Base-by-base conservation (phyloP, 1,140 invertebrate genomes). In the Bactericera cockerelli region DNA sequence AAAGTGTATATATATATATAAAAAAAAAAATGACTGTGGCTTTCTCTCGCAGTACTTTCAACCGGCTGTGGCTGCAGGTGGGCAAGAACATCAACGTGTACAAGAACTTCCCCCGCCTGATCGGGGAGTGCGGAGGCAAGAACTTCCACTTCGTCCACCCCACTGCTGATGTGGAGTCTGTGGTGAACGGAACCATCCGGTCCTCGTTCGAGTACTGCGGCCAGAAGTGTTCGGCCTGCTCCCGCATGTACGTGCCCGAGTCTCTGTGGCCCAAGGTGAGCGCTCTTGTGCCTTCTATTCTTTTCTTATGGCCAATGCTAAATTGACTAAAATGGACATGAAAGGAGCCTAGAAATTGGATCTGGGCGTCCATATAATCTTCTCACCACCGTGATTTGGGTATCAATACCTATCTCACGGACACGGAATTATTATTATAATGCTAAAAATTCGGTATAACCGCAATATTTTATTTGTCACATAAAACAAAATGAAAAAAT, bases 181-280 rank as follows among this genome's bases (percentile, higher is more conserved):
- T 95, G 28, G 80, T 93, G 0, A 81, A 82, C 31, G 80, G 80
- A 1, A 96, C 95, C 0, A 87, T 98, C 61, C 77, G 84, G 59
- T 88, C 92, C 58, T 82, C 95, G 24, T 99, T 98, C 72, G 97
- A 99, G 75, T 93, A 80, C 70, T 89, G 86, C 68, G 97, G 97
- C 2, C 97, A 99, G 72, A 99, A 99, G 71, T 99, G 97, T 73
- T 98, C 94, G 2, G 97, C 97, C 13, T 97, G 93, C 69, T 96
- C 93, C 28, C 79, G 96, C 68, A 81, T 95, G 74, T 99, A 98
- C 74, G 83, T 97, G 39, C 94, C 96, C 1, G 79, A 87, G 68
- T 94, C 90, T 2, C 69, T 96, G 19, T 97, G 92, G 90, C 77
- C 81, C 38, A 72, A 88, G 66, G 79, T 89, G 69, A 74, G 55